phyloP scores from a whole-genome alignment of 2,797 vertebrate genomes.

The Hybognathus amarus region DNA sequence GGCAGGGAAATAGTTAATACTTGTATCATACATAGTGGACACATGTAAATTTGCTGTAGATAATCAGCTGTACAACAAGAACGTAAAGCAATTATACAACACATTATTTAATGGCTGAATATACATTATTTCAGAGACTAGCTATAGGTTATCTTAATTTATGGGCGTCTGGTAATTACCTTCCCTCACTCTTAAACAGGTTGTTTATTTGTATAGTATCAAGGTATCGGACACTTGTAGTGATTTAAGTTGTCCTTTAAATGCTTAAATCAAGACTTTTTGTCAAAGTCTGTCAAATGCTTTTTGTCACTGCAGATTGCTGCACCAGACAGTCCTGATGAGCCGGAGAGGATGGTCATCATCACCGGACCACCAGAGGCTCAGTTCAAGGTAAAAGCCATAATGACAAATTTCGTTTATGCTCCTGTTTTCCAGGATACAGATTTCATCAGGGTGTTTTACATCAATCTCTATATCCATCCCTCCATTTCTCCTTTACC shows the following conservation, averaged over 20 bases:
- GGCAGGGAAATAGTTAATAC: not conserved
- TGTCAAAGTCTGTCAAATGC: too few relatives aligned
- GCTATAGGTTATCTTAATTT: not conserved
- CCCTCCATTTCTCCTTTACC: not conserved
- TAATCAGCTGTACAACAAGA: not conserved
- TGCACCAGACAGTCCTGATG: constrained; percentile 87
- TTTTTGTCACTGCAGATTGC: constrained; percentile 88
- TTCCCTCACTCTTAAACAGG: not conserved
- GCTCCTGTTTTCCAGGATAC: not conserved
- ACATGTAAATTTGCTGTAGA: not conserved
- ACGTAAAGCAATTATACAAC: not conserved
- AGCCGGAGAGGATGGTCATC: constrained; percentile 92
- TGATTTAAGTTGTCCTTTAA: not conserved
- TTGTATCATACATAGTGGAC: not conserved
- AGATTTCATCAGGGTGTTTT: not conserved
- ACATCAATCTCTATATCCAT: not conserved
- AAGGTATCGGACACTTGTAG: not conserved
- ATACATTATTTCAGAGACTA: not conserved
- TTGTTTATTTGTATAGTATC: not conserved
- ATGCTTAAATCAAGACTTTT: not conserved
- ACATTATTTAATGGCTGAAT: not conserved
- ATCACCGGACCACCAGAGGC: constrained; percentile 93
- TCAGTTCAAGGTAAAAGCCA: constrained; percentile 90
- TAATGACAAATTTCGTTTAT: not conserved
- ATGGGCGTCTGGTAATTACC: not conserved